These are phyloP conservation scores for Plectrocnemia conspersa DNA, from an alignment of 1,140 invertebrate species.

Conservation along the genomic window DNA sequence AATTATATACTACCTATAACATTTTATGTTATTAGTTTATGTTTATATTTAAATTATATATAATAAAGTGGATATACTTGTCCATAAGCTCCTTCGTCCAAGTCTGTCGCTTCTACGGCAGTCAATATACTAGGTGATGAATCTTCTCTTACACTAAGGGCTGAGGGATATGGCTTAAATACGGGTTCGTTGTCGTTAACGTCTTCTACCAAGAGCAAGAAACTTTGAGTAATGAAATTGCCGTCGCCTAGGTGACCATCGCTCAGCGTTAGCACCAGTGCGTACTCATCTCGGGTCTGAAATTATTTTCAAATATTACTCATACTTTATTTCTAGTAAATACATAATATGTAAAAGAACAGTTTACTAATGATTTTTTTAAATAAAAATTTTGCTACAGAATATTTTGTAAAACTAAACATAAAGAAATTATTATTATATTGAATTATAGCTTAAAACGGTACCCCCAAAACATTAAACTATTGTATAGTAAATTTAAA, in stretches of 20 bases:
- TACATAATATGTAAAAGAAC: too few relatives aligned
- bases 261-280: constrained; percentile 80
- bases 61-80: constrained; percentile 55
- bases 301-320: constrained; percentile 26
- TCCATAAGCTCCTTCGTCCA: constrained; percentile 86
- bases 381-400: too few relatives aligned
- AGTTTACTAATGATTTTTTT: too few relatives aligned
- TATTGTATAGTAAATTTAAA: too few relatives aligned
- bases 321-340: background rate
- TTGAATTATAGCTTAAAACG: too few relatives aligned
- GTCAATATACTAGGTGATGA: constrained; percentile 66
- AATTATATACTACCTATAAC: constrained; percentile 57
- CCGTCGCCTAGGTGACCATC: constrained; percentile 82
- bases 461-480: too few relatives aligned
- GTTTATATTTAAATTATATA: background rate
- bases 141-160: constrained; percentile 75
- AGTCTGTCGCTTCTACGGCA: constrained; percentile 80
- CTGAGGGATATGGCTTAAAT: constrained; percentile 79
- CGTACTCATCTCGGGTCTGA: constrained; percentile 80
- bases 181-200: constrained; percentile 87
- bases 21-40: background rate
- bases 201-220: constrained; percentile 84
- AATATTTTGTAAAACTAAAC: too few relatives aligned
- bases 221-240: constrained; percentile 85
- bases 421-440: too few relatives aligned